These are phyloP conservation scores for Agrochola lychnidis DNA, from an alignment of 2,888 invertebrate species.

Conservation along the genomic window DNA sequence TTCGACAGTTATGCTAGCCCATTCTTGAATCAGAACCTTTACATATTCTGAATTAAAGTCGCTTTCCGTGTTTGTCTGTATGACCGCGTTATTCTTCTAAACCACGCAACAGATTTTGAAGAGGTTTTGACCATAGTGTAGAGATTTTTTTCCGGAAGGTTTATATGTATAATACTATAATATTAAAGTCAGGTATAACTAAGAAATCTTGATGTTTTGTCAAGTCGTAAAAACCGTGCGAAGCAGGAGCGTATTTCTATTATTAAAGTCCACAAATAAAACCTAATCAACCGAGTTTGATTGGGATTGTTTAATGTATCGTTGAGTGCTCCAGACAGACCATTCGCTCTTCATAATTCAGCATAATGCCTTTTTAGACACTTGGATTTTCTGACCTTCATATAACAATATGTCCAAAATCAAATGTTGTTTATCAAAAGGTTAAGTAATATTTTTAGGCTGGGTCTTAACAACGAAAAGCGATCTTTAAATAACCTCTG, in stretches of 20 bases:
- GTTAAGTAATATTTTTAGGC: background rate
- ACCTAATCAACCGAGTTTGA: background rate
- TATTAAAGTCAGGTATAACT: too few relatives aligned
- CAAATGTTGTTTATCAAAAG: background rate
- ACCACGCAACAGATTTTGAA: too few relatives aligned
- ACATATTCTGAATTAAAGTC: too few relatives aligned
- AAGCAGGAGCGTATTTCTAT: too few relatives aligned
- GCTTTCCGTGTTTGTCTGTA: too few relatives aligned
- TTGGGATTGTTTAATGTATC: background rate
- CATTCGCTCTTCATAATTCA: background rate
- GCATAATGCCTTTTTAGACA: background rate
- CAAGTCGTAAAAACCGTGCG: too few relatives aligned
- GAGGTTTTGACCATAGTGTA: too few relatives aligned
- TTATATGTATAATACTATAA: too few relatives aligned
- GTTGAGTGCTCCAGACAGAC: conserved; percentile 1
- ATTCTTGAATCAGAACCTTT: background rate
- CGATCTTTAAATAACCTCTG: background rate
- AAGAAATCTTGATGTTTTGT: too few relatives aligned
- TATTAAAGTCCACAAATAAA: background rate
- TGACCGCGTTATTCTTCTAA: too few relatives aligned
- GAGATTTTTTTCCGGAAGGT: too few relatives aligned
- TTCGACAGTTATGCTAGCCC: background rate
- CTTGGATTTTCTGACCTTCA: background rate
- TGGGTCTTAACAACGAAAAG: background rate
- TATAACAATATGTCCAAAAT: background rate